Base-by-base conservation (phyloP, 1,140 invertebrate species). In the Monomorium pharaonis region DNA sequence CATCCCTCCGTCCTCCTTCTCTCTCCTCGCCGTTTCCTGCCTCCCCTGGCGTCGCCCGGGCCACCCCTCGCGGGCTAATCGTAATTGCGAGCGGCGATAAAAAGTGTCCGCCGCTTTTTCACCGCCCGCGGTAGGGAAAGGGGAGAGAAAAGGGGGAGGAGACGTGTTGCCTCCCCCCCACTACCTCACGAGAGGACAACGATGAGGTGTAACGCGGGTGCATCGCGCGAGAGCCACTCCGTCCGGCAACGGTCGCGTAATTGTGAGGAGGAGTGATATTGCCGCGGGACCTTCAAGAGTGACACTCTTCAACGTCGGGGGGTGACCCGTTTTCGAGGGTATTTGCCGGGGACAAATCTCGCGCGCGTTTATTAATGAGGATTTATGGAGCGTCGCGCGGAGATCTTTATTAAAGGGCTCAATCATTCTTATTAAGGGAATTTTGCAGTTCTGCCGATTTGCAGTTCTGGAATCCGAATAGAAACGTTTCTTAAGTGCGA, bases 51-150 rank as follows among this genome's bases (percentile, higher is more conserved):
- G 33, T 51, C 63, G 9, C 37, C 30, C n/a, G n/a, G 16, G 7
- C 47, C 44, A 42, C 49, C 21, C 27, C 62, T 60, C 30, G 21
- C 24, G 75, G 69, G 86, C 88, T 90, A 88, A 90, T 90, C 88
- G 84, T 88, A 76, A 85, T 84, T 81, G 91, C 93, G 81, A 86
- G 63, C 67, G 72, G 83, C 90, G 92, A 93, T 94, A 94, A 94
- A 94, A 94, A 94, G 89, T 90, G 89, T 90, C 83, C 90, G 67
- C 54, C 92, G 88, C 92, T 93, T 94, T 94, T 94, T 94, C 93
- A 94, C 87, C 91, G 89, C 86, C 84, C 85, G n/a, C n/a, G 63
- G 75, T 49, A 37, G 62, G 58, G 74, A 56, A 33, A 18, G 33
- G 54, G 78, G 63, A 42, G n/a, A n/a, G n/a, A n/a, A n/a, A n/a